Evolutionary conservation across 1,140 invertebrate genomes (phyloP).

Genomic region (Calycopis cecrops): DNA sequence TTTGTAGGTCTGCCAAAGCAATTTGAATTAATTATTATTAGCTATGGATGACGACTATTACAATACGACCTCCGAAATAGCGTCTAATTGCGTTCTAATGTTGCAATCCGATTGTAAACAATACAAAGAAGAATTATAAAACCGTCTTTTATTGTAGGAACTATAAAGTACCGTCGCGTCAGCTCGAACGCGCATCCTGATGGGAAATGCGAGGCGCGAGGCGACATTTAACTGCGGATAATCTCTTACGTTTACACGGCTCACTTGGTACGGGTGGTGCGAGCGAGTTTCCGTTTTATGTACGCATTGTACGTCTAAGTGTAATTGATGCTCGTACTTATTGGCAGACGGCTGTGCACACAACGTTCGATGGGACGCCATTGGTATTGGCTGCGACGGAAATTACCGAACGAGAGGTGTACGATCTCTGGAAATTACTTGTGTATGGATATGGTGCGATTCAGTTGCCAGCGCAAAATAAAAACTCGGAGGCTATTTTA

Average conservation of each 20-base stretch:
- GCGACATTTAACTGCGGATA: slow-evolving; percentile 14
- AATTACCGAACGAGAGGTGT: neutral
- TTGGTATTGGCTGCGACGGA: slow-evolving; percentile 4
- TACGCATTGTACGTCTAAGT: slow-evolving; percentile 17
- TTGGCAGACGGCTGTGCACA: slow-evolving; percentile 7
- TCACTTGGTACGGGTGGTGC: slow-evolving; percentile 25
- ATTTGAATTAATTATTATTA: no score
- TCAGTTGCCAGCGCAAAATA: neutral
- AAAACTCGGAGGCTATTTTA: neutral
- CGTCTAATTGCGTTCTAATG: no score
- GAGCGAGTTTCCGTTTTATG: slow-evolving; percentile 12
- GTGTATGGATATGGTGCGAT: neutral
- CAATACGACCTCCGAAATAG: no score
- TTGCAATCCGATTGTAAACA: no score
- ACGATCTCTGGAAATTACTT: slow-evolving; percentile 2
- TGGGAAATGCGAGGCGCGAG: neutral
- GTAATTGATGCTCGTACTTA: slow-evolving; percentile 5
- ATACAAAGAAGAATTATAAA: no score
- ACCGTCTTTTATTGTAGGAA: no score
- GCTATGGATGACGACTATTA: no score
- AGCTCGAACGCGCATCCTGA: no score
- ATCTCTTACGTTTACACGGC: slow-evolving; percentile 39
- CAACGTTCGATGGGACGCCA: neutral
- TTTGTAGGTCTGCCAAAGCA: no score
- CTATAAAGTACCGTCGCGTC: no score